phyloP scores from a whole-genome alignment of 2,113 vertebrate species.

The Oplegnathus fasciatus region DNA sequence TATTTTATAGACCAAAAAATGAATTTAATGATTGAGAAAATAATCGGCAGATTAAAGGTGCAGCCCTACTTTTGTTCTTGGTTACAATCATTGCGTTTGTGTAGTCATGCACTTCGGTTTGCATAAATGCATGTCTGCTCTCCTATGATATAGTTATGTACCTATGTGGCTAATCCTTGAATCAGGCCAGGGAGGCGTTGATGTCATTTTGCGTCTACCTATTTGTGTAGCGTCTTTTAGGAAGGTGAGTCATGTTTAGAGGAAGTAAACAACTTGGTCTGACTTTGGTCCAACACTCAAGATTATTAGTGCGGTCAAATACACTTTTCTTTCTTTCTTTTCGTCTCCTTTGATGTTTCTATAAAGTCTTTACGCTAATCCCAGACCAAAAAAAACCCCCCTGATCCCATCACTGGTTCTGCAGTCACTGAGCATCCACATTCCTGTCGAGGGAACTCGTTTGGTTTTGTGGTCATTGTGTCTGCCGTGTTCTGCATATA shows the following conservation, averaged over 20 bases:
- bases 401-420: constrained; percentile 42
- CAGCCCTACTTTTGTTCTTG: background rate
- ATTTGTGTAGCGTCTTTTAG: background rate
- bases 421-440: constrained; percentile 34
- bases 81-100: background rate
- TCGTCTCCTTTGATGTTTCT: constrained; percentile 45
- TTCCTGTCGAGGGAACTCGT: constrained; percentile 35
- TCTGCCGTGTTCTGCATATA: constrained; percentile 34
- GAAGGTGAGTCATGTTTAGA: constrained; percentile 13
- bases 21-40: background rate
- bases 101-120: background rate
- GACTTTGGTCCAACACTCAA: constrained; percentile 1
- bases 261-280: constrained; percentile 8
- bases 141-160: background rate
- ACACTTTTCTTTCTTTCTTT: constrained; percentile 34
- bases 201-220: too few relatives aligned
- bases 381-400: constrained; percentile 19
- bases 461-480: constrained; percentile 53
- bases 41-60: background rate
- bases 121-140: background rate
- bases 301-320: constrained; percentile 28
- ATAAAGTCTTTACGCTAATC: constrained; percentile 56
- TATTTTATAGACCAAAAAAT: too few relatives aligned
- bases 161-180: background rate
- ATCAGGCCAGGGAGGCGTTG: constrained; percentile 4